These are phyloP conservation scores for Andricus curvator DNA, from an alignment of 2,888 invertebrate species.

Conservation along the genomic window DNA sequence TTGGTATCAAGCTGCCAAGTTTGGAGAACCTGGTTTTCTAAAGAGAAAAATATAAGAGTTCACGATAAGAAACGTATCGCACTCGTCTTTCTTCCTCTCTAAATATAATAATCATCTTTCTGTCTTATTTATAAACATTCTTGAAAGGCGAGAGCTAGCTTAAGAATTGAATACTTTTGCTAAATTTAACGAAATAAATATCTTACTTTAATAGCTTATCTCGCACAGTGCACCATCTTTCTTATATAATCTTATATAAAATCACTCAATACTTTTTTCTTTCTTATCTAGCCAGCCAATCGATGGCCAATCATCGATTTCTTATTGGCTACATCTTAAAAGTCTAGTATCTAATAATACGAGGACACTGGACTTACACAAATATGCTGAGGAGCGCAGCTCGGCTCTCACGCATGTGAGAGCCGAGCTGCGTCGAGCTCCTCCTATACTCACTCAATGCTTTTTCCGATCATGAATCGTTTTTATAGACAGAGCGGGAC, in stretches of 20 bases:
- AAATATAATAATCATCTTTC: slow-evolving; percentile 18
- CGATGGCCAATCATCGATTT: neutral
- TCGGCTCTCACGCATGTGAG: too few relatives aligned
- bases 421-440: too few relatives aligned
- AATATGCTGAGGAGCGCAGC: neutral
- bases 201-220: slow-evolving; percentile 9
- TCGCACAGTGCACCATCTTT: slow-evolving; percentile 30
- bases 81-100: slow-evolving; percentile 24
- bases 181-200: slow-evolving; percentile 40
- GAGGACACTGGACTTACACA: slow-evolving; percentile 21
- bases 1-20: slow-evolving; percentile 74
- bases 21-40: slow-evolving; percentile 63
- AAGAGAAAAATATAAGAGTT: slow-evolving; percentile 42
- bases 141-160: slow-evolving; percentile 39
- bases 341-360: slow-evolving; percentile 20
- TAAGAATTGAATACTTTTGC: slow-evolving; percentile 34
- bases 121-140: slow-evolving; percentile 14
- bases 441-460: too few relatives aligned
- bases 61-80: slow-evolving; percentile 7
- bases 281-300: slow-evolving; percentile 10
- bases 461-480: neutral
- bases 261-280: slow-evolving; percentile 35
- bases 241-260: slow-evolving; percentile 31
- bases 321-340: slow-evolving; percentile 1
- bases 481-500: neutral